Percentiles rank a stretch among this genome's conserved stretches.
Evolutionary conservation across 2,113 vertebrate genomes (phyloP).

Genomic region (Polypterus bichir): DNA sequence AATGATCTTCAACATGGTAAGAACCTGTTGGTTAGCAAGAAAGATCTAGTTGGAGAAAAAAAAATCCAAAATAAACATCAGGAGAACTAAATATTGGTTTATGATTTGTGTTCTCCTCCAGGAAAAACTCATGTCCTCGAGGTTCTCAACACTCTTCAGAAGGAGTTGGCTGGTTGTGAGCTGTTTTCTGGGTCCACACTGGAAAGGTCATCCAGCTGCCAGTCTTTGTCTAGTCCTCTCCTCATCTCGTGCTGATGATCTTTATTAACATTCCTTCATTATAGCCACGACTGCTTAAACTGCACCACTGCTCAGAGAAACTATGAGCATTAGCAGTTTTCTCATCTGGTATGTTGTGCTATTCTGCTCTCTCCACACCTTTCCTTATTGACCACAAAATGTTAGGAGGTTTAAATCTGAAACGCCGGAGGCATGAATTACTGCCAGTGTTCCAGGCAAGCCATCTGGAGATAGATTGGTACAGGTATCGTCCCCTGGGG

Average conservation of each 20-base stretch:
- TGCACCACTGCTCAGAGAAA: no score
- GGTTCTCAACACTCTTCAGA: conserved; percentile 65
- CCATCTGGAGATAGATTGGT: no score
- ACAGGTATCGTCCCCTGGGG: no score
- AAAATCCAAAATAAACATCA: no score
- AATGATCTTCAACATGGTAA: conserved; percentile 63
- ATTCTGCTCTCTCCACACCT: background rate
- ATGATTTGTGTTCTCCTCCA: conserved; percentile 25
- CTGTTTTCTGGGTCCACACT: conserved; percentile 44
- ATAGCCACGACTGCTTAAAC: no score
- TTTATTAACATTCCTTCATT: no score
- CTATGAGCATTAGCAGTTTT: no score
- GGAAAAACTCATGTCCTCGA: conserved; percentile 61
- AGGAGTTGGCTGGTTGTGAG: conserved; percentile 67
- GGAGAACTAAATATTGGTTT: no score
- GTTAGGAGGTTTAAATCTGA: background rate
- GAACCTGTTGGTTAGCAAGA: conserved; percentile 8
- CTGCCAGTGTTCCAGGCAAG: no score
- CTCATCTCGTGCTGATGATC: conserved; percentile 43
- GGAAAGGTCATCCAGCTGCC: conserved; percentile 37
- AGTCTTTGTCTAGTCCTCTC: conserved; percentile 33
- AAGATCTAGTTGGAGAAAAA: no score
- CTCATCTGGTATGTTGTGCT: background rate
- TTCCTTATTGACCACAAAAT: fast-evolving
- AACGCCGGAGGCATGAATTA: background rate